These are phyloP conservation scores for Tetropium fuscum DNA, from an alignment of 2,888 invertebrate species.

Conservation along the genomic window DNA sequence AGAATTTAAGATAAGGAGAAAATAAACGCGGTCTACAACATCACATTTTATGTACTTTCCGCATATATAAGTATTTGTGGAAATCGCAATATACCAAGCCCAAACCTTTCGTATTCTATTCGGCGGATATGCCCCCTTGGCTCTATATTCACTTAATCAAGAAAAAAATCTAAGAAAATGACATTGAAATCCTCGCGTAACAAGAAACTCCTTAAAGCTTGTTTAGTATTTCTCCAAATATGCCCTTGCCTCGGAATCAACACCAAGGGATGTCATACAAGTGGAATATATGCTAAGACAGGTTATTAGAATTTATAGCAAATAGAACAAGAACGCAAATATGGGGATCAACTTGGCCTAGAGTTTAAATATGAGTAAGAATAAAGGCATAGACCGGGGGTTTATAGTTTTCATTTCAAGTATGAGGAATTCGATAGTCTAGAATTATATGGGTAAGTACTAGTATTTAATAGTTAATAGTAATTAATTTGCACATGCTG, in stretches of 20 bases:
- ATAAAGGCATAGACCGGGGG: too few species aligned
- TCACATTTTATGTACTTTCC: too few species aligned
- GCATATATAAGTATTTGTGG: constrained; percentile 27
- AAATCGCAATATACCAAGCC: constrained; percentile 14
- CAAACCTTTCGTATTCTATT: neutral
- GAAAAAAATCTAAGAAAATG: constrained; percentile 33
- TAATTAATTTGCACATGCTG: too few species aligned
- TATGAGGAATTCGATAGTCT: constrained; percentile 17
- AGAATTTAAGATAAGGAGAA: too few species aligned
- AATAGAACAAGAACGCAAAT: constrained; percentile 55
- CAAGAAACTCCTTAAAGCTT: constrained; percentile 36
- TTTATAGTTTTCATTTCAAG: too few species aligned
- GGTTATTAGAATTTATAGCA: constrained; percentile 60
- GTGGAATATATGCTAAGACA: constrained; percentile 53
- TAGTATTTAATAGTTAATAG: too few species aligned
- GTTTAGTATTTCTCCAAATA: constrained; percentile 47
- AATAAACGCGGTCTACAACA: too few species aligned
- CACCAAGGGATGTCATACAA: constrained; percentile 33
- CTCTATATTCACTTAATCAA: constrained; percentile 38
- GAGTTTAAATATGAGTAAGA: constrained; percentile 56
- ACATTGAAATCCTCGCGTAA: constrained; percentile 37
- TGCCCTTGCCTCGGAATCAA: constrained; percentile 23
- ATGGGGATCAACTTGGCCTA: constrained; percentile 53
- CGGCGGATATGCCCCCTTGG: constrained; percentile 17
- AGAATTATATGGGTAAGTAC: too few species aligned